Conservation (phyloP, 1,140 invertebrate species). For the Aphelinus certus region DNA sequence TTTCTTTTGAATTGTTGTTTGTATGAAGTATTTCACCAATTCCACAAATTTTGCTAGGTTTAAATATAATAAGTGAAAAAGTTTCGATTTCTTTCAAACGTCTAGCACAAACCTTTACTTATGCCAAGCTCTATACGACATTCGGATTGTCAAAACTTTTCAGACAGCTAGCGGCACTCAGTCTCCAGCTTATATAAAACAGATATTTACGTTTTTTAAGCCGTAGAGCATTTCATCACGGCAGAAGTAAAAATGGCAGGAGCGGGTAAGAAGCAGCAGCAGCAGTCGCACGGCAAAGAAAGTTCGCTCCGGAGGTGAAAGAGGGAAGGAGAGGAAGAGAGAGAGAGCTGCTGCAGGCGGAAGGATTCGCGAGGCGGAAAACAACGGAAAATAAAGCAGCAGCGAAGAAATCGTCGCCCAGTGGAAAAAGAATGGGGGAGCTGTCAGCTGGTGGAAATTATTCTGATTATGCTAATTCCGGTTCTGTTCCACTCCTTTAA, state of each 20-base stretch:
- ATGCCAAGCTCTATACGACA: too few species aligned
- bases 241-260: conserved; percentile 1
- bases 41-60: too few species aligned
- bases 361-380: conserved; percentile 51
- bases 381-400: conserved; percentile 61
- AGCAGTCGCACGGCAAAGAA: conserved; percentile 32
- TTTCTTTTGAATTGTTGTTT: too few species aligned
- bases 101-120: too few species aligned
- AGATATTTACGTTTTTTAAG: conserved; percentile 26
- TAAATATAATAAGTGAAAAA: too few species aligned
- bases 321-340: too few species aligned
- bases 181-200: neutral
- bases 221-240: neutral
- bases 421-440: conserved; percentile 66
- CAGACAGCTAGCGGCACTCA: neutral
- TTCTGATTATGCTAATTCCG: conserved; percentile 70
- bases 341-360: conserved; percentile 33
- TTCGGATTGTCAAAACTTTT: too few species aligned
- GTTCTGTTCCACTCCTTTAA: conserved; percentile 68
- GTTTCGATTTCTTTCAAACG: too few species aligned
- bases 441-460: conserved; percentile 69
- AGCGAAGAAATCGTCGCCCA: conserved; percentile 58
- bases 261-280: neutral
- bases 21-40: too few species aligned
- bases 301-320: too few species aligned